These are phyloP conservation scores for Pocillopora meandrina DNA, from an alignment of 92 coral and sea anemone species.

Conservation along the genomic window DNA sequence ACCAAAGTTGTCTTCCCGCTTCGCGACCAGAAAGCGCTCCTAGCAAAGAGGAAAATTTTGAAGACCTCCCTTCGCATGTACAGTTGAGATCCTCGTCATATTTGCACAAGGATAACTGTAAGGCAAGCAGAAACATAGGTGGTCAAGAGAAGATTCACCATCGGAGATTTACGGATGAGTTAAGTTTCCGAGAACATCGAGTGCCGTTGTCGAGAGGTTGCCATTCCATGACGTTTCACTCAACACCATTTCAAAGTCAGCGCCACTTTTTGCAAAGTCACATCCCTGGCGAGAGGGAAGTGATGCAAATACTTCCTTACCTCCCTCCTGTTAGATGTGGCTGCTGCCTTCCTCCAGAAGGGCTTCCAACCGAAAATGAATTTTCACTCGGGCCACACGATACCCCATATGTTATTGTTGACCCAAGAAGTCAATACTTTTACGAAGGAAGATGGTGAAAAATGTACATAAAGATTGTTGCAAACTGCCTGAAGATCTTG, in stretches of 20 bases:
- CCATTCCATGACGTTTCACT: neutral
- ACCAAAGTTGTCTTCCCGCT: neutral
- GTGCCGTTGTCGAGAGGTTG: slow-evolving; percentile 6
- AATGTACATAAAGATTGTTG: neutral
- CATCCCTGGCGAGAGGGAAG: slow-evolving; percentile 18
- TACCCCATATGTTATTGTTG: slow-evolving; percentile 29
- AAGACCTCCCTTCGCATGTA: neutral
- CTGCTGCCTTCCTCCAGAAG: slow-evolving; percentile 35
- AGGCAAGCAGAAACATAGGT: neutral
- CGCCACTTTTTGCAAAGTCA: slow-evolving; percentile 11
- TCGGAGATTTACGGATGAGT: neutral
- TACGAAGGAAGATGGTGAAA: slow-evolving; percentile 54
- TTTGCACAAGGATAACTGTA: neutral
- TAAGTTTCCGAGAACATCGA: neutral
- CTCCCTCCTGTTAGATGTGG: neutral
- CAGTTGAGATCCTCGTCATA: neutral
- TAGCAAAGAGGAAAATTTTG: neutral
- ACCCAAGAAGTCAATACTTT: slow-evolving; percentile 33
- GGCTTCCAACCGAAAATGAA: slow-evolving; percentile 15
- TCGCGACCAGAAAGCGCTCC: neutral
- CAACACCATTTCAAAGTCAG: neutral
- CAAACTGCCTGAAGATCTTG: neutral
- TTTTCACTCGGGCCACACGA: neutral
- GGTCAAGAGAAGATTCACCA: neutral
- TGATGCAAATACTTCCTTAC: neutral